Conservation (phyloP, 2,888 invertebrate genomes). For the Drosophila melanosoma region DNA sequence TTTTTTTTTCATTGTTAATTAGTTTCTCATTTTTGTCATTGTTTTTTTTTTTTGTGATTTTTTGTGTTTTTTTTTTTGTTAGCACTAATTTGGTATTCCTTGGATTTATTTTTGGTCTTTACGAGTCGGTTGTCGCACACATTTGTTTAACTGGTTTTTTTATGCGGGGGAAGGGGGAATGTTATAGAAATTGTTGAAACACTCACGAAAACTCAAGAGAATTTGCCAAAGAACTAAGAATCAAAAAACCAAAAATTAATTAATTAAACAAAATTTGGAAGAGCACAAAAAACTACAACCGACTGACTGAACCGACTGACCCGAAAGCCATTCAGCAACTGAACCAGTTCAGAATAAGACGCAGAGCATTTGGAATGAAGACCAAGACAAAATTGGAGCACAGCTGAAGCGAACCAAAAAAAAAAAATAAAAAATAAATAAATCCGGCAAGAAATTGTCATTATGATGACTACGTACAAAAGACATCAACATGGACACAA, state of each 20-base stretch:
- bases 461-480: slow-evolving; percentile 54
- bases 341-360: slow-evolving; percentile 16
- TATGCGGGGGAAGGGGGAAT: not conserved
- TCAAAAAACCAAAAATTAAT: slow-evolving; percentile 16
- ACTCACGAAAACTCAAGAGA: slow-evolving; percentile 30
- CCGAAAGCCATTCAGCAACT: slow-evolving; percentile 34
- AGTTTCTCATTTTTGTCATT: slow-evolving; percentile 12
- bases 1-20: slow-evolving; percentile 18
- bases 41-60: slow-evolving; percentile 25
- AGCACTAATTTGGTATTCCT: slow-evolving; percentile 34
- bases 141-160: slow-evolving; percentile 37
- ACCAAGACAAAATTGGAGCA: slow-evolving; percentile 41
- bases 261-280: slow-evolving; percentile 4
- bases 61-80: slow-evolving; percentile 26
- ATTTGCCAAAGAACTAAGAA: slow-evolving; percentile 55
- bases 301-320: slow-evolving; percentile 28
- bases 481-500: slow-evolving; percentile 31
- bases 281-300: slow-evolving; percentile 6
- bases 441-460: slow-evolving; percentile 48
- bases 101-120: slow-evolving; percentile 50
- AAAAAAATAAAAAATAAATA: slow-evolving; percentile 4
- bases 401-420: slow-evolving; percentile 44
- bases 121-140: slow-evolving; percentile 33
- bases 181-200: slow-evolving; percentile 1
- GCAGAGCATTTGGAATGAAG: slow-evolving; percentile 20